phyloP scores from a whole-genome alignment of 1,140 invertebrate genomes.

The Littorina saxatilis region DNA sequence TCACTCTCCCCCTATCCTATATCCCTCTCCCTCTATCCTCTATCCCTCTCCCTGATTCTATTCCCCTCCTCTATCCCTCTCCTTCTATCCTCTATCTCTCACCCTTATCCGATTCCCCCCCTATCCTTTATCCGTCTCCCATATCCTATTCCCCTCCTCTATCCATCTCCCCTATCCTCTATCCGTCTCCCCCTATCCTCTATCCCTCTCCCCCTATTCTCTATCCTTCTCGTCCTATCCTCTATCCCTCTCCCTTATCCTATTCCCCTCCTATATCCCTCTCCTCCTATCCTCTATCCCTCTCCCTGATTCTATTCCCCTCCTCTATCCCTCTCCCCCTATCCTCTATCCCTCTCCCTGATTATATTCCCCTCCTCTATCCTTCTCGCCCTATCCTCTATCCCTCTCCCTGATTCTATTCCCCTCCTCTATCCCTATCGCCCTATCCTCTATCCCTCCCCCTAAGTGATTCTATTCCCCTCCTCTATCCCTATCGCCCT shows the following conservation, averaged over 20 bases:
- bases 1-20: too few species aligned
- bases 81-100: neutral
- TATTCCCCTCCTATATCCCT: too few species aligned
- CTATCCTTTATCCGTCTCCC: neutral
- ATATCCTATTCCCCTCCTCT: neutral
- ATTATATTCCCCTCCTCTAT: slow-evolving; percentile 68
- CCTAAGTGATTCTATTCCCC: neutral
- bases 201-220: too few species aligned
- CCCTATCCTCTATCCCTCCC: too few species aligned
- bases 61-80: neutral
- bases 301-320: neutral
- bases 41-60: neutral
- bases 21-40: neutral
- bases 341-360: slow-evolving; percentile 59
- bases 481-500: too few species aligned
- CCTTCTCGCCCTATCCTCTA: slow-evolving; percentile 70
- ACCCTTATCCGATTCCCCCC: neutral
- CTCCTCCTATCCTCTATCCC: too few species aligned
- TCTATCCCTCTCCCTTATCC: too few species aligned
- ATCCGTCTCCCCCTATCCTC: too few species aligned
- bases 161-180: neutral
- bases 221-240: too few species aligned
- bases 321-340: slow-evolving; percentile 1
- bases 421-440: slow-evolving; percentile 38
- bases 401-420: slow-evolving; percentile 66